Conservation (phyloP, 2,888 invertebrate genomes). For the Hydriomena furcata region DNA sequence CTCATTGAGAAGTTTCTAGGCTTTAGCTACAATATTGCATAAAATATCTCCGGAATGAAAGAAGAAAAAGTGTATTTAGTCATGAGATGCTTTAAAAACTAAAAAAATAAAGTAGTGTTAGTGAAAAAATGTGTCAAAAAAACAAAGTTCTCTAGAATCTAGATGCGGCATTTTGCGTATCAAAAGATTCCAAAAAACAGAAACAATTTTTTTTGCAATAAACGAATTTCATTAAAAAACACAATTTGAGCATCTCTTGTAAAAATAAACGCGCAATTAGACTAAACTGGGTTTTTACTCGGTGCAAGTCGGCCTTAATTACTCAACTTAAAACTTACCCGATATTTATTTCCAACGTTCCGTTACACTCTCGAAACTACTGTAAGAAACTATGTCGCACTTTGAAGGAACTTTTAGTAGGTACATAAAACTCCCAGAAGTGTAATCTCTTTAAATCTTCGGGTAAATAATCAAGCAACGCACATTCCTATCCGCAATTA, state of each 20-base stretch:
- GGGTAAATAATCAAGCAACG: constrained; percentile 13
- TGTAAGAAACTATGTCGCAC: background rate
- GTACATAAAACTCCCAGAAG: background rate
- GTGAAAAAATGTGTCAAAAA: background rate
- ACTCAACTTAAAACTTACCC: constrained; percentile 8
- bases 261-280: no score
- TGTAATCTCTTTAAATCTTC: constrained; percentile 8
- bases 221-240: no score
- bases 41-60: no score
- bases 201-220: no score
- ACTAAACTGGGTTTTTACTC: no score
- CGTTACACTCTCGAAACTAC: constrained; percentile 1
- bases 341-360: constrained; percentile 6
- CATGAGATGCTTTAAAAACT: no score
- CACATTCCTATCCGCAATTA: constrained; percentile 47
- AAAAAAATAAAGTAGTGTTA: no score
- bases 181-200: no score
- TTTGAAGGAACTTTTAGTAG: background rate
- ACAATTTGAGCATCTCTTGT: no score
- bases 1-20: constrained; percentile 9
- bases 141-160: background rate
- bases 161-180: background rate
- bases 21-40: constrained; percentile 1
- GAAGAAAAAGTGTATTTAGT: no score
- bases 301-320: no score